These are phyloP conservation scores for Natator depressus DNA, from an alignment of 2,113 vertebrate genomes.

Conservation along the genomic window DNA sequence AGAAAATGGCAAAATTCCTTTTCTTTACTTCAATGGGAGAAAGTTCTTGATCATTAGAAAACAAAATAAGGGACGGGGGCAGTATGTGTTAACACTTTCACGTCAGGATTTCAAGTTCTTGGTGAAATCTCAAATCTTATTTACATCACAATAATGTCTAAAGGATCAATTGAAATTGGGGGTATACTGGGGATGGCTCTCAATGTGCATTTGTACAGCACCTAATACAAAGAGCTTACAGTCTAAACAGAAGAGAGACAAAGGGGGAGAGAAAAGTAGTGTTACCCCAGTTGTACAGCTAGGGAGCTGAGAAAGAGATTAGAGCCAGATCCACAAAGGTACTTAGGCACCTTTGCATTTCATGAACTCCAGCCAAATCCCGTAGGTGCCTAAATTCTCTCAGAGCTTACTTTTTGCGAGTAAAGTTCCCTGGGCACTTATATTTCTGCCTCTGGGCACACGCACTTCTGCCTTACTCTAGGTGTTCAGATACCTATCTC, in stretches of 20 bases:
- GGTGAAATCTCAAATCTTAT: neutral
- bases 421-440: too few relatives aligned
- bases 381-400: neutral
- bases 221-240: neutral
- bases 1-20: neutral
- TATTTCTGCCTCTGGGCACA: too few relatives aligned
- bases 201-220: neutral
- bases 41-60: neutral
- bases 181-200: neutral
- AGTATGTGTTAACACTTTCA: neutral
- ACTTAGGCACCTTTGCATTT: neutral
- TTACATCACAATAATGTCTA: neutral
- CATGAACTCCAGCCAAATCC: neutral
- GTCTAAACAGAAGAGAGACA: neutral
- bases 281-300: neutral
- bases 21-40: neutral
- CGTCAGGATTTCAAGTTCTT: neutral
- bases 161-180: neutral
- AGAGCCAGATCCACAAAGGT: neutral
- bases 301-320: neutral
- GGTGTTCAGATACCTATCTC: neutral
- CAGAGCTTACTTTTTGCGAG: neutral
- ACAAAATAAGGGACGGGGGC: neutral
- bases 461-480: neutral
- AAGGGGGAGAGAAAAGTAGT: neutral